Base-by-base conservation (phyloP, 2,888 invertebrate species). In the Zhuqinia jingwanae region DNA sequence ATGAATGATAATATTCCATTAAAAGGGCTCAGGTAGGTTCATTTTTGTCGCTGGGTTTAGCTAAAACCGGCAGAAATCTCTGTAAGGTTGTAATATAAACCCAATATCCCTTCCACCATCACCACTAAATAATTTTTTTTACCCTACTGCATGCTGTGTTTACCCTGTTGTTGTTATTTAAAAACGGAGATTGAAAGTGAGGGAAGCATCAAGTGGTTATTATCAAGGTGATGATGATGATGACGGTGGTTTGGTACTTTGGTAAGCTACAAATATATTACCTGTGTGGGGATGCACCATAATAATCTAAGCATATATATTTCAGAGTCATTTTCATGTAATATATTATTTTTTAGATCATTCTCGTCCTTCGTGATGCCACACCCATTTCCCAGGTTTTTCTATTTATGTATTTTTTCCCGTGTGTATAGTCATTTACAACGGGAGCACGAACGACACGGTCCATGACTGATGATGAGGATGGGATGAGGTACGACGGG, bases 391-490 rank as follows among this genome's bases (percentile, higher is more conserved):
- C 83, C 83, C 83, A 83, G 63, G 63, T 65, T 11, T 5, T 20
- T 42, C 20, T 17, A 3, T 17, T 2, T 30, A 36, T 42, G 42
- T 17, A 3, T 17, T 2, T 30, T n/a, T 36, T 36, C 63, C 27
- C 13, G 22, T 27, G 60, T 27, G 17, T 17, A 65, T 78, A 68
- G 53, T 79, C 63, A 75, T 63, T 36, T 75, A 50, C 60, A 60
- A 77, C 56, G 56, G 76, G 83, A 77, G 83, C 83, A 83, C 83
- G 83, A 83, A 77, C 68, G 65, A 68, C 83, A 75, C 75, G 63
- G 45, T 83, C 83, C 83, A 47, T 83, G 83, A 77, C 63, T 63
- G 76, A 76, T 63, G 76, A 76, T 60, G 65, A 17, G 47, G 36
- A 58, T 20, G 53, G 17, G 70, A 42, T 45, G 10, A 45, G 17